Evolutionary conservation across 2,113 vertebrate genomes (phyloP), one percentile per base, ranked within the genome.

Genomic region (Chrysochloris asiatica): DNA sequence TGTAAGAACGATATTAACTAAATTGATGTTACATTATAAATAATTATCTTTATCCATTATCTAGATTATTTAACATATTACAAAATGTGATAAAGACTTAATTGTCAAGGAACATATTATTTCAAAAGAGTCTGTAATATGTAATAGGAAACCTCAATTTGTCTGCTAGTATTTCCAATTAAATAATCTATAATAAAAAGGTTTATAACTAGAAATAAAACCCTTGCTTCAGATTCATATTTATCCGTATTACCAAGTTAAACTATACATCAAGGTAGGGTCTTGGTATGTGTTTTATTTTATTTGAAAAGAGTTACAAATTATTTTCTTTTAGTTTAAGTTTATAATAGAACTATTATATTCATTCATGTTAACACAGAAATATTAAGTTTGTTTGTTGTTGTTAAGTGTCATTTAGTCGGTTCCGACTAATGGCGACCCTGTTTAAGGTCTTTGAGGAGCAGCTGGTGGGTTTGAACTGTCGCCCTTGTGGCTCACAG

Each of bases 361-460:
- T 88, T 84, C 65, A 33, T 92, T 90, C 75, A 93, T 30, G 59
- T 95, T 59, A 30, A 67, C 16, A 81, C 73, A 84, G 16, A 43
- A 85, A n/a, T n/a, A n/a, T n/a, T n/a, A n/a, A n/a, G n/a, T n/a
- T n/a, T n/a, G n/a, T n/a, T n/a, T n/a, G n/a, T n/a, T n/a, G n/a
- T n/a, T n/a, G n/a, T n/a, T n/a, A n/a, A n/a, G n/a, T n/a, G n/a
- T n/a, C n/a, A n/a, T n/a, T n/a, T n/a, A n/a, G n/a, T n/a, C n/a
- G n/a, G n/a, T n/a, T n/a, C n/a, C n/a, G n/a, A n/a, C n/a, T n/a
- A n/a, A n/a, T n/a, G n/a, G n/a, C n/a, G n/a, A n/a, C n/a, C n/a
- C n/a, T n/a, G n/a, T n/a, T n/a, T n/a, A n/a, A n/a, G n/a, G n/a
- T n/a, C n/a, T n/a, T n/a, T n/a, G n/a, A n/a, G n/a, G n/a, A n/a